phyloP scores from a whole-genome alignment of 1,140 invertebrate species.

The Drosophila ficusphila region DNA sequence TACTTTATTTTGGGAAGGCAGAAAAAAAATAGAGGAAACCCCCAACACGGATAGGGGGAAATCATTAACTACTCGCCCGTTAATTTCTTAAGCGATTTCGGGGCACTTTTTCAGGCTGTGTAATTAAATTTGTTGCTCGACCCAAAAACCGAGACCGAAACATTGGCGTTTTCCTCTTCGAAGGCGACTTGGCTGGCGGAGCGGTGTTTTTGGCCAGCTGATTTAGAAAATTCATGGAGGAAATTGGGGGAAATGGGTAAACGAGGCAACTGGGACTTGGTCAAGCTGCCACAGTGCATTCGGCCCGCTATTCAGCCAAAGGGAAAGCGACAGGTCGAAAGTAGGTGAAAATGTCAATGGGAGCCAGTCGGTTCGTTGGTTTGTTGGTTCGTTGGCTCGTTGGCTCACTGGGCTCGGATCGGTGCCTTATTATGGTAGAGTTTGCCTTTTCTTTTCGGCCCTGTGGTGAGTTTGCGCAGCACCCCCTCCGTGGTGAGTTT shows the following conservation, averaged over 20 bases:
- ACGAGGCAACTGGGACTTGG: constrained; percentile 59
- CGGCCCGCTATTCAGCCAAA: constrained; percentile 14
- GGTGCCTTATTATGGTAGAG: neutral
- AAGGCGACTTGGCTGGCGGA: neutral
- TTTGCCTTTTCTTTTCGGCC: neutral
- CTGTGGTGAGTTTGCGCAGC: constrained; percentile 53
- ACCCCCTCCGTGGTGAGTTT: constrained; percentile 23
- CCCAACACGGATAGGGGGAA: constrained; percentile 3
- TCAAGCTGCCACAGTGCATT: constrained; percentile 58
- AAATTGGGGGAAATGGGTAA: constrained; percentile 58
- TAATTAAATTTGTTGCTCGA: constrained; percentile 39
- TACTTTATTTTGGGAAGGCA: constrained; percentile 39
- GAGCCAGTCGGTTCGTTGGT: constrained; percentile 14
- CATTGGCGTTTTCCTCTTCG: constrained; percentile 13
- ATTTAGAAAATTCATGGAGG: constrained; percentile 55
- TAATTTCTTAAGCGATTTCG: constrained; percentile 57
- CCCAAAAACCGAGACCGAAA: constrained; percentile 12
- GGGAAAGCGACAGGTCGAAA: constrained; percentile 65
- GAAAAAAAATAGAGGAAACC: neutral
- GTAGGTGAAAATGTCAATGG: constrained; percentile 50
- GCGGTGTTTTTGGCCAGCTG: constrained; percentile 16
- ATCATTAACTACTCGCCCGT: constrained; percentile 69
- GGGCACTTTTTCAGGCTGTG: constrained; percentile 7
- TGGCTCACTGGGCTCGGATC: constrained; percentile 13
- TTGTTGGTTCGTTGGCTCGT: constrained; percentile 7